phyloP scores from a whole-genome alignment of 2,797 vertebrate species.

The Buphagus erythrorhynchus region DNA sequence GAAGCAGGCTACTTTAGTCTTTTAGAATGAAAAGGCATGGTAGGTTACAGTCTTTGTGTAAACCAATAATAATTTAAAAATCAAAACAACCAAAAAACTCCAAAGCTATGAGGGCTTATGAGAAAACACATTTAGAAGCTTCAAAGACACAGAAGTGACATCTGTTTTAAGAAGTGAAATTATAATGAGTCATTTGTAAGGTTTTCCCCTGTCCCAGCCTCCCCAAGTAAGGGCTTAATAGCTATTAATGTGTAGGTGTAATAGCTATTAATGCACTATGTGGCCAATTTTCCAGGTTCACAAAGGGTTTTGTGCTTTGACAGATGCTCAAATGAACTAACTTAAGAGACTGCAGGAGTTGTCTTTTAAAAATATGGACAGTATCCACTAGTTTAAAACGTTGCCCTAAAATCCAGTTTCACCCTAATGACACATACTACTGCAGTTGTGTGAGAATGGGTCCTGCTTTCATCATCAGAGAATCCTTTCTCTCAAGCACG shows the following conservation, averaged over 20 bases:
- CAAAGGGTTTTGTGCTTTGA: background rate
- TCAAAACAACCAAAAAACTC: background rate
- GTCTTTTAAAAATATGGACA: background rate
- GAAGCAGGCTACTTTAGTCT: background rate
- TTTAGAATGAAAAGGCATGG: background rate
- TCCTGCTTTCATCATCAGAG: background rate
- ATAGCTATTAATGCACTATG: background rate
- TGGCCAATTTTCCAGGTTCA: background rate
- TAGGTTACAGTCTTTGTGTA: background rate
- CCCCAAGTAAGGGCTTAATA: background rate
- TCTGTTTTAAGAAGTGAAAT: constrained; percentile 4
- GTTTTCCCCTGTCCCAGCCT: background rate
- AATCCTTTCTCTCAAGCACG: background rate
- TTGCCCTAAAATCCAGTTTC: background rate
- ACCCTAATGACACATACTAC: background rate
- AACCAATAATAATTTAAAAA: background rate
- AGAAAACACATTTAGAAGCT: background rate
- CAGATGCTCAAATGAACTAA: background rate
- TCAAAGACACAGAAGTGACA: background rate
- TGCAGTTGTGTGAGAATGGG: background rate
- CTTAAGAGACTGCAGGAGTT: background rate
- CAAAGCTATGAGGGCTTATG: background rate
- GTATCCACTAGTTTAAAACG: background rate
- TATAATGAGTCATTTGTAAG: background rate
- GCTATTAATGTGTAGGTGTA: background rate